phyloP scores from a whole-genome alignment of 1,140 invertebrate genomes.

The Physella acuta region DNA sequence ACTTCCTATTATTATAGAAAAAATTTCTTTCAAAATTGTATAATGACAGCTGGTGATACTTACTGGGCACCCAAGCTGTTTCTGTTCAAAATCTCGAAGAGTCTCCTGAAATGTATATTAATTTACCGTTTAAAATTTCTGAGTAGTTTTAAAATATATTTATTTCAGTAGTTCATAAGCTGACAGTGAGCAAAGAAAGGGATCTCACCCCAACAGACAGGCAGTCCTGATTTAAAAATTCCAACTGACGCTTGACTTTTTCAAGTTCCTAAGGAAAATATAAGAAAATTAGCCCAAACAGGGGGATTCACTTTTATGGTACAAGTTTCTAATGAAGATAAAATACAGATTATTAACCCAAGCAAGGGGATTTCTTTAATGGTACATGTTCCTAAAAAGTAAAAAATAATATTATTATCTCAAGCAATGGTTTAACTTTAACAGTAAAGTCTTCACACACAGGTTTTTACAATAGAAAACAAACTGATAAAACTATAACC shows the following conservation, averaged over 20 bases:
- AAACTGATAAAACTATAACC: no score
- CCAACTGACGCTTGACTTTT: constrained; percentile 44
- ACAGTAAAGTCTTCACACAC: no score
- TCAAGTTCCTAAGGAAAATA: constrained; percentile 45
- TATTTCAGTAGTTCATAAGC: background rate
- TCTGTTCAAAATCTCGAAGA: constrained; percentile 31
- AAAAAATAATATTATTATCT: no score
- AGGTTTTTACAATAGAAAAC: no score
- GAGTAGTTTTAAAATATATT: background rate
- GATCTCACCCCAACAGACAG: constrained; percentile 35
- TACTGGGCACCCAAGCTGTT: constrained; percentile 27
- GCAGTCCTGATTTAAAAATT: constrained; percentile 50
- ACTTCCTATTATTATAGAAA: no score
- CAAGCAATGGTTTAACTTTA: no score
- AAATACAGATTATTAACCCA: background rate
- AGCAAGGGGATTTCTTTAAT: no score
- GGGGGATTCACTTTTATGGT: no score
- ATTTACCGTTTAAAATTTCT: background rate
- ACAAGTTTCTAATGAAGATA: background rate
- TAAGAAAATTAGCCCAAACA: no score
- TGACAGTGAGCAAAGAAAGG: background rate
- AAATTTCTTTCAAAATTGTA: no score
- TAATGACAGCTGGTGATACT: no score
- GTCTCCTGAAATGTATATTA: constrained; percentile 29
- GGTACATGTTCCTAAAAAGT: no score